Percentiles rank a stretch among this genome's conserved stretches.
phyloP scores from a whole-genome alignment of 2,113 vertebrate species.

The Eclectus roratus region DNA sequence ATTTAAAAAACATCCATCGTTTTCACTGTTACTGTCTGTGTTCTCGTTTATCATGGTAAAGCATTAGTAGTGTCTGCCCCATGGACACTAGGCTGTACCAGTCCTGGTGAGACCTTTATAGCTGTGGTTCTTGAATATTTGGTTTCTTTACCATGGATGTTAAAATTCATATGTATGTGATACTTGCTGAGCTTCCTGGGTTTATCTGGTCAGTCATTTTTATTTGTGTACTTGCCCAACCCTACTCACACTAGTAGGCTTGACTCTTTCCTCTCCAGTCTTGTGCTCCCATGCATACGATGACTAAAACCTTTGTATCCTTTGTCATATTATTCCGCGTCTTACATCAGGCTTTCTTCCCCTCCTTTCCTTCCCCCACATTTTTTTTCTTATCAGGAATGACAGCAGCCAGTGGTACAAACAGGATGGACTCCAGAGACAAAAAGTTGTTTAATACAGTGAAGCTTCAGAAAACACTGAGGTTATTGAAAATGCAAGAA shows the following conservation, averaged over 20 bases:
- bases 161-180: background rate
- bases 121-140: background rate
- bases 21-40: background rate
- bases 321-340: background rate
- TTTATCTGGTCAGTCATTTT: background rate
- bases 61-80: background rate
- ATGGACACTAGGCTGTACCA: background rate
- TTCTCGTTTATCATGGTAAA: background rate
- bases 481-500: background rate
- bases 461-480: background rate
- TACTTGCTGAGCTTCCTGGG: background rate
- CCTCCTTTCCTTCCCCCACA: background rate
- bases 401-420: background rate
- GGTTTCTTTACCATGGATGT: background rate
- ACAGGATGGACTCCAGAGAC: background rate
- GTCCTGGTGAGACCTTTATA: background rate
- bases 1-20: background rate
- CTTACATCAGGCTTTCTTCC: background rate
- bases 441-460: background rate
- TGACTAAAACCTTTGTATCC: background rate
- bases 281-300: background rate
- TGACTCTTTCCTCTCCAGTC: background rate
- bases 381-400: background rate
- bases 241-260: background rate
- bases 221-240: background rate